Evolutionary conservation across 2,888 invertebrate genomes (phyloP), one percentile per base, ranked within the genome.

Genomic region (Entomobrya multifasciata): DNA sequence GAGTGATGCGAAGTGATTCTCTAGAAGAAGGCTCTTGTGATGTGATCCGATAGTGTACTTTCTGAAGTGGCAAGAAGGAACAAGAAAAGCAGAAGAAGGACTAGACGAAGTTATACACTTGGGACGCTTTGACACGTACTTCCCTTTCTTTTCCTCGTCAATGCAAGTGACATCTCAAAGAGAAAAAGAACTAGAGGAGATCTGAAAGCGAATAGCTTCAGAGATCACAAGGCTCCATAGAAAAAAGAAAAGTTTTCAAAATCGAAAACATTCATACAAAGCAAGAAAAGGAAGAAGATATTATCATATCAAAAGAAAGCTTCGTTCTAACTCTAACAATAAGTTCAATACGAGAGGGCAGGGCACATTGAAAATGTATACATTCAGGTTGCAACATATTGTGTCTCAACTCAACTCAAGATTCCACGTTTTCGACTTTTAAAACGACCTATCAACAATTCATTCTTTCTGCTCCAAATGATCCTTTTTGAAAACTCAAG

Each of bases 61-160:
- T 44, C 41, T 80, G 41, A 55, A 72, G 57, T 30, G 72, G 27
- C 70, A 30, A 13, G 22, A 15, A 15, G 67, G 25, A 67, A 36
- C 36, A 36, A 47, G 67, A 25, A 44, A 47, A 67, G 22, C 22
- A 47, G 67, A 20, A 67, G 44, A 65, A 76, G 74, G 22, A 67
- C 13, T 13, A 47, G 67, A 22, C 41, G 20, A 65, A 76, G 74
- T 65, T 76, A 62, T 67, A 83, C 83, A 83, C 83, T 76, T 65
- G 83, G 76, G 84, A 77, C 78, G 70, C 84, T 84, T 55, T 84
- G 84, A 84, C 84, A 84, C 84, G 77, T 84, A 77, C 57, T 77
- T 77, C 57, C 41, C 36, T 65, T 67, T 67, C 67, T 22, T 62
- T 67, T 36, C 72, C 22, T 22, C 36, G 25, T 52, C 27, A 15